phyloP scores from a whole-genome alignment of 2,888 invertebrate species.

The Rhyacophila evoluta region DNA sequence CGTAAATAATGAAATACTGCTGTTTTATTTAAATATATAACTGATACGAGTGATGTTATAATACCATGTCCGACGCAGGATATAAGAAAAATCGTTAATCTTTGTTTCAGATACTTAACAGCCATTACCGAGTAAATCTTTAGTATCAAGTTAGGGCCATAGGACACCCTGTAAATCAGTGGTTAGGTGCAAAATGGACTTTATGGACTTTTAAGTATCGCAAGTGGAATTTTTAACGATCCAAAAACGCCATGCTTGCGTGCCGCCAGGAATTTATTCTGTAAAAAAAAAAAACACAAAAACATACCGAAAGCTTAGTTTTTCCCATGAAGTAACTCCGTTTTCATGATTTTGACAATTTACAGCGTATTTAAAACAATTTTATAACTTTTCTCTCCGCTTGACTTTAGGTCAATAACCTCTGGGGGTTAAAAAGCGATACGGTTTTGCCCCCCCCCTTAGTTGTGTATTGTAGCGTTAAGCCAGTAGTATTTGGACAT shows the following conservation, averaged over 20 bases:
- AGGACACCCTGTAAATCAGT: constrained; percentile 12
- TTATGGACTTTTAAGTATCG: constrained; percentile 39
- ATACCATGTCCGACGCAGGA: not conserved
- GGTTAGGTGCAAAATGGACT: constrained; percentile 33
- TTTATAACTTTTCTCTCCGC: constrained; percentile 2
- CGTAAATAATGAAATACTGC: not conserved
- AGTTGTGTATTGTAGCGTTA: not conserved
- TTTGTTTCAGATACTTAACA: constrained; percentile 12
- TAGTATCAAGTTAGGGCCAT: constrained; percentile 10
- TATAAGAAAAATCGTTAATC: not conserved
- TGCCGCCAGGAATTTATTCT: constrained; percentile 15
- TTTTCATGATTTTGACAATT: constrained; percentile 29
- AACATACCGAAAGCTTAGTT: constrained; percentile 25
- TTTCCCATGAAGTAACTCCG: constrained; percentile 27
- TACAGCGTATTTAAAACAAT: constrained; percentile 32
- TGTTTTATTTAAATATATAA: not conserved
- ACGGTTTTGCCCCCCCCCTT: too few species aligned
- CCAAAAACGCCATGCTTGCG: constrained; percentile 30
- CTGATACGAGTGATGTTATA: not conserved
- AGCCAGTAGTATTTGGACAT: not conserved
- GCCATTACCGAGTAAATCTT: constrained; percentile 5
- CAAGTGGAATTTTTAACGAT: constrained; percentile 33
- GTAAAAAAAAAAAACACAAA: constrained; percentile 2
- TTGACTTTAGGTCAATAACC: not conserved
- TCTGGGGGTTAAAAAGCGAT: constrained; percentile 2